Evolutionary conservation across 2,888 invertebrate genomes (phyloP), one percentile per base, ranked within the genome.

Genomic region (Pemphredon lugubris): DNA sequence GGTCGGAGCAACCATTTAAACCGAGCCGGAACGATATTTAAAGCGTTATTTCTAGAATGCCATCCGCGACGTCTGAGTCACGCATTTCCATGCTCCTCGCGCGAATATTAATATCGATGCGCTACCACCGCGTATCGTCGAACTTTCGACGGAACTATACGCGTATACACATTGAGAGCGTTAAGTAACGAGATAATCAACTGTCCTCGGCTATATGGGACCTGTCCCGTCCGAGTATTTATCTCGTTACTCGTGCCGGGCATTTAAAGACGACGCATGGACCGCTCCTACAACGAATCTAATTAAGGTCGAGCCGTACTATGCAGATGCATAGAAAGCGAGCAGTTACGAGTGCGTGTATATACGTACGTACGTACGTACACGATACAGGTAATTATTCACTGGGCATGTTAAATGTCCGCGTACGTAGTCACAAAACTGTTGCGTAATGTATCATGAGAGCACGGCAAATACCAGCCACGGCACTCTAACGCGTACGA

Each of bases 141-240:
- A 60, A 42, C 42, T 26, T 53, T 65, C 47, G 42, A 39, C 61
- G 42, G 54, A 63, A 60, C n/a, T n/a, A n/a, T n/a, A n/a, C n/a
- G n/a, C 39, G 55, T 9, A 13, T 58, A 23, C 65, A 60, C 51
- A 60, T 58, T 51, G 54, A 34, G 21, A 26, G 58, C 60, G 59
- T 63, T 67, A 69, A 77, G 77, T 77, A 80, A 80, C 81, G 71
- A 75, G 81, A 80, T 81, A 80, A 80, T 80, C 81, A 73, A 66
- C 61, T 63, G 50, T 40, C 57, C 51, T 47, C 50, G 63, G 55
- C 57, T 70, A 59, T 69, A 51, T 44, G 32, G 45, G 64, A 47
- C 59, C 54, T 61, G 53, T 61, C 61, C 47, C 20, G 18, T 47
- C 48, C 23, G 64, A 61, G 66, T 59, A 80, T 78, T 80, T 78